Conservation (phyloP, 1,140 invertebrate genomes). For the Euborellia annulipes region DNA sequence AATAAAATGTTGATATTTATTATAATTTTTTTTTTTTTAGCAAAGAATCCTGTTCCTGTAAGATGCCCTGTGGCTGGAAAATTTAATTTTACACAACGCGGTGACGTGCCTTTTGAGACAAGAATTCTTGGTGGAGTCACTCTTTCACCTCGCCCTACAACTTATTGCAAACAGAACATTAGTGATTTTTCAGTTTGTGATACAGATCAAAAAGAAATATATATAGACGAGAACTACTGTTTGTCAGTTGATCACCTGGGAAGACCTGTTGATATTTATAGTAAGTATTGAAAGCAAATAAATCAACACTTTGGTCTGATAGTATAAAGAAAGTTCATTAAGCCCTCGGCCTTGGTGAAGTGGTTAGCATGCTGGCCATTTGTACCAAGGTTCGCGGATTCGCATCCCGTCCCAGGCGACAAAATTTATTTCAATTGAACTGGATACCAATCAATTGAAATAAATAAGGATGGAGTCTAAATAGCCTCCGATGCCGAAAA, state of each 20-base stretch:
- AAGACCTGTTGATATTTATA: constrained; percentile 84
- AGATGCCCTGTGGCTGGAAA: constrained; percentile 92
- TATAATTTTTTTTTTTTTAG: constrained; percentile 30
- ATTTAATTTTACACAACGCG: constrained; percentile 80
- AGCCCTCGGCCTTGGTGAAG: too few relatives aligned
- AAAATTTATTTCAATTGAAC: too few relatives aligned
- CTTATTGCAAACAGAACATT: constrained; percentile 85
- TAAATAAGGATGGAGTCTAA: too few relatives aligned
- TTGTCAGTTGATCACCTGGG: constrained; percentile 89
- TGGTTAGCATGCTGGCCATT: too few relatives aligned
- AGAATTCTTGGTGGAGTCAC: constrained; percentile 89
- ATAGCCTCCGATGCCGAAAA: too few relatives aligned
- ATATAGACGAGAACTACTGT: constrained; percentile 87
- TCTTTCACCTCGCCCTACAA: constrained; percentile 75
- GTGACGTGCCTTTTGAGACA: constrained; percentile 77
- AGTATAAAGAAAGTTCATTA: too few relatives aligned
- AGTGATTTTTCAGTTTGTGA: constrained; percentile 90
- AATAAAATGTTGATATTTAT: too few relatives aligned
- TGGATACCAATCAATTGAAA: too few relatives aligned
- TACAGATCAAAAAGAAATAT: constrained; percentile 80
- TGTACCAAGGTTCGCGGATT: too few relatives aligned
- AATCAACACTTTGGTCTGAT: too few relatives aligned
- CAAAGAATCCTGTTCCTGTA: constrained; percentile 80
- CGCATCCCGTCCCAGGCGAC: too few relatives aligned
- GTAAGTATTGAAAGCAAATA: constrained; percentile 35